phyloP scores from a whole-genome alignment of 2,888 invertebrate genomes.

The Crematogaster levior region DNA sequence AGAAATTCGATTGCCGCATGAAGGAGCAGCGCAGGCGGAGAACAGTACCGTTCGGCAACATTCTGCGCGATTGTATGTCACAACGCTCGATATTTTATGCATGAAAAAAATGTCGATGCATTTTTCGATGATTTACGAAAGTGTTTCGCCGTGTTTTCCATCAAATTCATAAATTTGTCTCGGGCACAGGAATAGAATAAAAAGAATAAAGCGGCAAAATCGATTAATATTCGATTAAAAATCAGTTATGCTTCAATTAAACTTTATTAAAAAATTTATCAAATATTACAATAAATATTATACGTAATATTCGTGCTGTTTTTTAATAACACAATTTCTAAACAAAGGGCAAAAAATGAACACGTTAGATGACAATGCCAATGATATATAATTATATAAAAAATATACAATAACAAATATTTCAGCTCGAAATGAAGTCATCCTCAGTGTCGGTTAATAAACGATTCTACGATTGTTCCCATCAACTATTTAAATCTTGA shows the following conservation, averaged over 20 bases:
- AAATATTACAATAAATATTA: no score
- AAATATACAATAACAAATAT: no score
- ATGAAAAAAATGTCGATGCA: not conserved
- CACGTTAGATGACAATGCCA: no score
- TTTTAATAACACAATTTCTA: no score
- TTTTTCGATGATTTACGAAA: not conserved
- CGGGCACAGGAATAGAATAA: not conserved
- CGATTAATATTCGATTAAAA: not conserved
- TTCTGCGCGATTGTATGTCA: constrained; percentile 33
- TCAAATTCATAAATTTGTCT: not conserved
- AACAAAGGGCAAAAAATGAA: no score
- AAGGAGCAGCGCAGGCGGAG: constrained; percentile 44
- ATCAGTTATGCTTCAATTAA: not conserved
- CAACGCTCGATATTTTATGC: constrained; percentile 16
- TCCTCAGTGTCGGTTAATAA: no score
- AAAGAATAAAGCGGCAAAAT: not conserved
- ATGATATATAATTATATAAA: no score
- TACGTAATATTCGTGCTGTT: no score
- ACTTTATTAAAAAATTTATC: not conserved
- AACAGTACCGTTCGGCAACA: constrained; percentile 49
- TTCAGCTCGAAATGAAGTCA: no score
- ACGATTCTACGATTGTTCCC: no score
- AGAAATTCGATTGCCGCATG: constrained; percentile 55
- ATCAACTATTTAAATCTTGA: no score
- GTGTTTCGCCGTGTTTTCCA: not conserved